phyloP scores from a whole-genome alignment of 2,888 invertebrate species.

The Brachyopa scutellaris region DNA sequence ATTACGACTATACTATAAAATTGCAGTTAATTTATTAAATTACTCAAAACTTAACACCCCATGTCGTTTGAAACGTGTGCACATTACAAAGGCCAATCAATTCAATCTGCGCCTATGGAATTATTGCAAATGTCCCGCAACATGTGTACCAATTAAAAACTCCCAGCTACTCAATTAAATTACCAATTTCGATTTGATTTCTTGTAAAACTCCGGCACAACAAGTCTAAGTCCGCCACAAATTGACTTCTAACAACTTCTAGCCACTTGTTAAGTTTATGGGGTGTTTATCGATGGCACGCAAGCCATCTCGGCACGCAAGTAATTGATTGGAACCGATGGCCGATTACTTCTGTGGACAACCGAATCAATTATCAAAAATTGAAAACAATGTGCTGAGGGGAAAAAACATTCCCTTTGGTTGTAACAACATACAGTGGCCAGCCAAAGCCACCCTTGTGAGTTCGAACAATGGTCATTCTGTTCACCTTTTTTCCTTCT shows the following conservation, averaged over 20 bases:
- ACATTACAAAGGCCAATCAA: slow-evolving; percentile 19
- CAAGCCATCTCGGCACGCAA: slow-evolving; percentile 60
- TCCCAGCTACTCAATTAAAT: slow-evolving; percentile 57
- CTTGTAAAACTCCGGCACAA: slow-evolving; percentile 42
- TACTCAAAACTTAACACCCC: slow-evolving; percentile 26
- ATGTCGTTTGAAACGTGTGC: not conserved
- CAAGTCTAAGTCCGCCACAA: slow-evolving; percentile 15
- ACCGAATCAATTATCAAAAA: slow-evolving; percentile 72
- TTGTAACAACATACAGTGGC: not conserved
- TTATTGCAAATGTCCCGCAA: slow-evolving; percentile 39
- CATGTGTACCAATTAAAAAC: slow-evolving; percentile 71
- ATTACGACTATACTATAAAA: no score
- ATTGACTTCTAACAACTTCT: slow-evolving; percentile 55
- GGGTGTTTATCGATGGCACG: slow-evolving; percentile 71
- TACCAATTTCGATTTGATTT: slow-evolving; percentile 60
- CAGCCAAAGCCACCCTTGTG: slow-evolving; percentile 40
- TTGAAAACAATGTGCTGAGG: slow-evolving; percentile 59
- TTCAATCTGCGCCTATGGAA: slow-evolving; percentile 17
- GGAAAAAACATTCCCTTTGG: slow-evolving; percentile 26
- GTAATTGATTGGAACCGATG: slow-evolving; percentile 71
- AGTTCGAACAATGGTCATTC: slow-evolving; percentile 48
- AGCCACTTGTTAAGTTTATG: slow-evolving; percentile 66
- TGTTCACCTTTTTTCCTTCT: slow-evolving; percentile 44
- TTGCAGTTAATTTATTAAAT: slow-evolving; percentile 13
- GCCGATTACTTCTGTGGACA: slow-evolving; percentile 57